These are phyloP conservation scores for Elymnias hypermnestra DNA, from an alignment of 1,140 invertebrate species.

Conservation along the genomic window DNA sequence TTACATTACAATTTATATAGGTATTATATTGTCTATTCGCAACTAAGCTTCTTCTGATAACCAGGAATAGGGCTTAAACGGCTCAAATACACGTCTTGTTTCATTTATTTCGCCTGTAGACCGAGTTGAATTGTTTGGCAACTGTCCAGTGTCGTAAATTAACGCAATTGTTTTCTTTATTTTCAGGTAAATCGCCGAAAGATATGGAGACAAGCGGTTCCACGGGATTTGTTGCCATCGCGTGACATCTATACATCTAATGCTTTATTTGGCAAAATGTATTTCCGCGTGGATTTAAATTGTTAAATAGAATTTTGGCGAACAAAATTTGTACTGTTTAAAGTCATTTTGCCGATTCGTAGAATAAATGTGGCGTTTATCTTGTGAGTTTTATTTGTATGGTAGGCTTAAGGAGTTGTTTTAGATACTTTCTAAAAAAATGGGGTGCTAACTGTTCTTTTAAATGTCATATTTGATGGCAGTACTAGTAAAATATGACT, in stretches of 20 bases:
- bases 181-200: constrained; percentile 72
- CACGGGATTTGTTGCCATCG: constrained; percentile 32
- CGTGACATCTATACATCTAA: constrained; percentile 30
- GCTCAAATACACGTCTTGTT: constrained; percentile 48
- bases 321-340: constrained; percentile 4
- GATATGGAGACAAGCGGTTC: constrained; percentile 39
- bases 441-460: too few species aligned
- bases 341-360: background rate
- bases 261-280: constrained; percentile 24
- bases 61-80: constrained; percentile 43
- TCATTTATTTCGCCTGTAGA: constrained; percentile 64
- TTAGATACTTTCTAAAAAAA: too few species aligned
- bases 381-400: constrained; percentile 4
- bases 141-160: constrained; percentile 65
- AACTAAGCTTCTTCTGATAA: constrained; percentile 63
- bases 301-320: constrained; percentile 10
- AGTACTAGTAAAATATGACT: too few species aligned
- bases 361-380: constrained; percentile 1
- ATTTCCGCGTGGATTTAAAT: constrained; percentile 18
- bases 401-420: background rate
- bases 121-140: constrained; percentile 68
- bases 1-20: too few species aligned
- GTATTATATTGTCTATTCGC: constrained; percentile 69
- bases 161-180: constrained; percentile 63
- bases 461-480: too few species aligned